Conservation (phyloP, 2,113 vertebrate species). For the Phodopus roborovskii region DNA sequence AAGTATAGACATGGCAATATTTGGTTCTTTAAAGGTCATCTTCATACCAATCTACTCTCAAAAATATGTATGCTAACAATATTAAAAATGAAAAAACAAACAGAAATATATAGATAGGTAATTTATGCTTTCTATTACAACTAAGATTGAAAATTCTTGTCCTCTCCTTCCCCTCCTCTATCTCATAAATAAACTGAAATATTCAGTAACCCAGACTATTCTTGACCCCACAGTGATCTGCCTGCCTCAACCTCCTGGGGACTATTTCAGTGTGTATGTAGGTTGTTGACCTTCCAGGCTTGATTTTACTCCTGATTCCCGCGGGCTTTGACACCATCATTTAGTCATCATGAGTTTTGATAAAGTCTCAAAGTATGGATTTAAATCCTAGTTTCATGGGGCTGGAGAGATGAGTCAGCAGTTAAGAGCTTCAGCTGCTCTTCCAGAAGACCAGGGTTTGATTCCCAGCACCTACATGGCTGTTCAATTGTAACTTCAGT, state of each 20-base stretch:
- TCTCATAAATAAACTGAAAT: not conserved
- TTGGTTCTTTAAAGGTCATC: not conserved
- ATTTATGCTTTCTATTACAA: slow-evolving; percentile 11
- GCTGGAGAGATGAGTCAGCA: not conserved
- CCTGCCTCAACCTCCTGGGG: not conserved
- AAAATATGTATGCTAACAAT: not conserved
- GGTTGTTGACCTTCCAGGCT: not conserved
- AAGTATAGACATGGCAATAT: not conserved
- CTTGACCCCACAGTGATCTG: not conserved
- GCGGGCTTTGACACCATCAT: not conserved
- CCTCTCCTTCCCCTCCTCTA: not conserved
- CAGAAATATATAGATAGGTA: not conserved
- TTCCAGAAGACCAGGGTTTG: not conserved
- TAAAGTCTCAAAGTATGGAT: not conserved
- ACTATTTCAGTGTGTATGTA: not conserved
- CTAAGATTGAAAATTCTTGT: not conserved
- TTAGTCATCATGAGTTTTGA: not conserved
- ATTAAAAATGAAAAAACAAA: not conserved
- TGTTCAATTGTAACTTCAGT: not conserved
- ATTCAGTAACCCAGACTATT: not conserved
- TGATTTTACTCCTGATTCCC: not conserved
- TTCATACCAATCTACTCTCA: not conserved
- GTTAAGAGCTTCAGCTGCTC: not conserved
- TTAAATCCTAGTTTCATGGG: slow-evolving; percentile 16
- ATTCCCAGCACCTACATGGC: not conserved